Evolutionary conservation across 35 echinoderm and acorn worm genomes (phyloP), one percentile per base, ranked within the genome.

Genomic region (Eucidaris tribuloides): DNA sequence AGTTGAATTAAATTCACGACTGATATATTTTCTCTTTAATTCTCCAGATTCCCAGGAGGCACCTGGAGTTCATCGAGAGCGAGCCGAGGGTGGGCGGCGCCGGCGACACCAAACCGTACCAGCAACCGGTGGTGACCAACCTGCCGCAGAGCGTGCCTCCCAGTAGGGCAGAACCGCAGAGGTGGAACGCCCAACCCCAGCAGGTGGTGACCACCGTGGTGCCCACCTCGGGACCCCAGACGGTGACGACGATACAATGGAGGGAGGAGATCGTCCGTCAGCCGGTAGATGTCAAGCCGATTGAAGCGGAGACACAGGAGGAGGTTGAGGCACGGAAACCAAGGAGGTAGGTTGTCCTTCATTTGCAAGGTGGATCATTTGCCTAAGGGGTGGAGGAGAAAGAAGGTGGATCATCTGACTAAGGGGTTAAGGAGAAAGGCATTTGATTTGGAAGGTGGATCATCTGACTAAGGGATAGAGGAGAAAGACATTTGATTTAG

Each of bases 61-160:
- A 80, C 29, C 45, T 58, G 52, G 77, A 50, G 25, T 81, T 80
- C 57, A 37, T 44, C 34, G 84, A 86, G 50, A 78, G 52, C 54
- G 85, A 78, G 62, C 76, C 54, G 29, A 74, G 77, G 62, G 35
- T 40, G 34, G 83, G 44, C 5, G 34, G 35, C 37, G 15, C 42
- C 28, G 39, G 4, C 25, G 68, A 27, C 71, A 48, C 84, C 18
- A 15, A 31, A 74, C 11, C 35, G 0, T 7, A 18, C 3, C 35
- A 74, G 68, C 19, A n/a, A 44, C 15, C 19, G 68, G 35, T 40
- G 35, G 38, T 33, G 68, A 74, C 40, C 1, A 9, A 11, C 48
- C 48, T 11, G 48, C 9, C n/a, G n/a, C 48, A 9, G n/a, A 9
- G n/a, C 9, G 9, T 52, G 48, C 9, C 48, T 52, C 48, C 48